phyloP scores from a whole-genome alignment of 1,140 invertebrate genomes.

The Manduca sexta region DNA sequence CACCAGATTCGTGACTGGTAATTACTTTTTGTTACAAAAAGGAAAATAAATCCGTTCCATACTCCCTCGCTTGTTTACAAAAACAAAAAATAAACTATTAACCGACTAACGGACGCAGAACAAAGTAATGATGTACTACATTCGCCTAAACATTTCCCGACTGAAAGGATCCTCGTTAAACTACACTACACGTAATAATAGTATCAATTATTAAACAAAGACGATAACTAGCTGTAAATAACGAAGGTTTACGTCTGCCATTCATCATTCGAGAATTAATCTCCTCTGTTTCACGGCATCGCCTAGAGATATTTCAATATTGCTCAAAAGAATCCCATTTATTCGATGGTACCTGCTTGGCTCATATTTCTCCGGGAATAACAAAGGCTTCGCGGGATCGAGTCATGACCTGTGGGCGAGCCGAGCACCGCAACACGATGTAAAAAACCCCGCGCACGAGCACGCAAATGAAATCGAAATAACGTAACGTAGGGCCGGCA shows the following conservation, averaged over 20 bases:
- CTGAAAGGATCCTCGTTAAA: constrained; percentile 7
- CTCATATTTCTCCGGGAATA: constrained; percentile 63
- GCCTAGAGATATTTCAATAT: constrained; percentile 62
- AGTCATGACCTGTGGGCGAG: constrained; percentile 54
- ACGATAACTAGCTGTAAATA: constrained; percentile 41
- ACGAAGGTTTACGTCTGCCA: constrained; percentile 49
- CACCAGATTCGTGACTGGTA: constrained; percentile 55
- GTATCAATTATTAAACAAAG: constrained; percentile 22
- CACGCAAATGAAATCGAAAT: constrained; percentile 71
- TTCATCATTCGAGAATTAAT: constrained; percentile 61
- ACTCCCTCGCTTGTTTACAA: constrained; percentile 28
- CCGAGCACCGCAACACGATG: constrained; percentile 36
- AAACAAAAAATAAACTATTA: constrained; percentile 35
- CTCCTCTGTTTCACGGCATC: constrained; percentile 31
- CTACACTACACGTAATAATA: background rate
- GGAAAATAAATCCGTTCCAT: constrained; percentile 30
- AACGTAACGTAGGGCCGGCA: constrained; percentile 46
- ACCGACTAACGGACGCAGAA: constrained; percentile 41
- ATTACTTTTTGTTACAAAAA: constrained; percentile 61
- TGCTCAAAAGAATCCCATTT: constrained; percentile 63
- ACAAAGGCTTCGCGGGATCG: constrained; percentile 53
- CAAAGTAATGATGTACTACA: constrained; percentile 46
- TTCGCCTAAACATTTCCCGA: constrained; percentile 28
- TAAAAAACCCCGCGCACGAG: constrained; percentile 54
- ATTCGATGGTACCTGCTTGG: constrained; percentile 41